Conservation (phyloP, 2,888 invertebrate genomes). For the Epiblema foenella region DNA sequence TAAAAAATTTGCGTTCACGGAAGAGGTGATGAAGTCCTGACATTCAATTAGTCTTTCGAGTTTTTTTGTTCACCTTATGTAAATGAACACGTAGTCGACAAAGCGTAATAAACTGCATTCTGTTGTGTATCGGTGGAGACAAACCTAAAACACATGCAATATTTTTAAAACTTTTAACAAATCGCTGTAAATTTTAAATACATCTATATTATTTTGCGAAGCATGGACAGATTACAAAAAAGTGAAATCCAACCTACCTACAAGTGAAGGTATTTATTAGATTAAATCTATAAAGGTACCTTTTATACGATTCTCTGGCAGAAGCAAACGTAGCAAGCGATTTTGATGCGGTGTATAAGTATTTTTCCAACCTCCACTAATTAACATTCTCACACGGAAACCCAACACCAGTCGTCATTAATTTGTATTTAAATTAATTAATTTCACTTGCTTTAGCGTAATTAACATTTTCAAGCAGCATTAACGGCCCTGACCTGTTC, state of each 20-base stretch:
- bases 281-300: background rate
- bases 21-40: slow-evolving; percentile 23
- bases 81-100: no score
- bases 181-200: no score
- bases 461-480: slow-evolving; percentile 47
- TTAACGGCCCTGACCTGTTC: slow-evolving; percentile 69
- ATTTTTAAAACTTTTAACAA: no score
- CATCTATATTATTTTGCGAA: no score
- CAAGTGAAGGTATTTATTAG: background rate
- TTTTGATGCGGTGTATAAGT: background rate
- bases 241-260: background rate
- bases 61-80: no score
- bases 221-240: background rate
- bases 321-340: background rate
- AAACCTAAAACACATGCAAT: no score
- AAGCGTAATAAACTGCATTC: no score
- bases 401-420: slow-evolving; percentile 49
- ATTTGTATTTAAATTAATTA: slow-evolving; percentile 52
- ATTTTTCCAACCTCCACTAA: slow-evolving; percentile 39
- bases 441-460: slow-evolving; percentile 47
- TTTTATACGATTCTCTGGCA: slow-evolving; percentile 1
- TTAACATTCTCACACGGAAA: slow-evolving; percentile 48
- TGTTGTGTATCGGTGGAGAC: no score
- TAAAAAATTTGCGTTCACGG: slow-evolving; percentile 19
- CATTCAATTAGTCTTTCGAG: slow-evolving; percentile 33